Conservation (phyloP, 2,888 invertebrate genomes). For the Cecidostiba fungosa region DNA sequence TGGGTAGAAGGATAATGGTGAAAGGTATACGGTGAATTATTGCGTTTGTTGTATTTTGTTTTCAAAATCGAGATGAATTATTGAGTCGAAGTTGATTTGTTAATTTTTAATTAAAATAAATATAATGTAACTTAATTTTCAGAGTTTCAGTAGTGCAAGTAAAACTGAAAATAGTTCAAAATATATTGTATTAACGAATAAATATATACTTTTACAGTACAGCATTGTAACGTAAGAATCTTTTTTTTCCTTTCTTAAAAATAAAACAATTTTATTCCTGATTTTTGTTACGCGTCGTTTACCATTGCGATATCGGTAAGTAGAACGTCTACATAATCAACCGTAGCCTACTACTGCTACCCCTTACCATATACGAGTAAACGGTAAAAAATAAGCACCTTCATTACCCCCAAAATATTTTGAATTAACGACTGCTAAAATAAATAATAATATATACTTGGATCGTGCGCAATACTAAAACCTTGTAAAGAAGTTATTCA, state of each 20-base stretch:
- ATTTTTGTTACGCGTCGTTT: not conserved
- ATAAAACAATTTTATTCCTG: not conserved
- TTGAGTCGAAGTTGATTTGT: too few relatives aligned
- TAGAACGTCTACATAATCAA: conserved; percentile 30
- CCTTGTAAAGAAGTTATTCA: too few relatives aligned
- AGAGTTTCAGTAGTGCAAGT: too few relatives aligned
- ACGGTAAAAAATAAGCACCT: not conserved
- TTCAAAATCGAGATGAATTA: not conserved
- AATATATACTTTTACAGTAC: too few relatives aligned
- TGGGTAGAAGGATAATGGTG: too few relatives aligned
- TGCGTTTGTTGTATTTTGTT: not conserved
- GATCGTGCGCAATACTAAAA: not conserved
- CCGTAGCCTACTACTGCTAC: not conserved
- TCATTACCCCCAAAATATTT: not conserved
- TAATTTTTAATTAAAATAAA: too few relatives aligned
- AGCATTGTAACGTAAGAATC: too few relatives aligned
- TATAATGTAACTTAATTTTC: too few relatives aligned
- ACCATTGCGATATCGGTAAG: conserved; percentile 25
- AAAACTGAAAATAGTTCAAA: too few relatives aligned
- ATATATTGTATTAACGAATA: too few relatives aligned
- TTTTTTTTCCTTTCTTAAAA: not conserved
- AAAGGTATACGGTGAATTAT: too few relatives aligned
- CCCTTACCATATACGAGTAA: conserved; percentile 26
- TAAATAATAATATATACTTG: not conserved
- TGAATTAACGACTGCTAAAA: not conserved